Evolutionary conservation across 2,888 invertebrate species (phyloP).

Genomic region (Nephrocerus scutellatus): DNA sequence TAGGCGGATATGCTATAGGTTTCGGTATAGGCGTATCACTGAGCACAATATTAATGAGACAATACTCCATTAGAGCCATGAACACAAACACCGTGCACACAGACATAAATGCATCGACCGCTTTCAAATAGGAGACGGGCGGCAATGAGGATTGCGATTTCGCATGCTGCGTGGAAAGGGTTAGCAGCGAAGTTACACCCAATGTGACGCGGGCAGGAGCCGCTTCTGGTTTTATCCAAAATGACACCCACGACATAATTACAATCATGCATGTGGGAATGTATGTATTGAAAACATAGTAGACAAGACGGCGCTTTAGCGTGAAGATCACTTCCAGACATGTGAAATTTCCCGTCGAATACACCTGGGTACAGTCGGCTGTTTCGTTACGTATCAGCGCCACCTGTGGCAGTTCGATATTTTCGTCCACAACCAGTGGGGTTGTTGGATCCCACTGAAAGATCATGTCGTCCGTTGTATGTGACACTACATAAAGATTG

Average conservation of each 20-base stretch:
- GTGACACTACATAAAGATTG: constrained; percentile 58
- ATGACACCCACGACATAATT: constrained; percentile 94
- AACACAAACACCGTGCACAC: constrained; percentile 88
- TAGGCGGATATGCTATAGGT: constrained; percentile 43
- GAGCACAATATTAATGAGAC: constrained; percentile 66
- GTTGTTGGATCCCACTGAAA: constrained; percentile 86
- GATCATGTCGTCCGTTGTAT: constrained; percentile 81
- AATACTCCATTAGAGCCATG: constrained; percentile 91
- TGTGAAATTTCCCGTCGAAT: constrained; percentile 68
- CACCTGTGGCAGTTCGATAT: constrained; percentile 81
- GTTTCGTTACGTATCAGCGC: constrained; percentile 82
- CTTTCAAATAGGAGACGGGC: constrained; percentile 88
- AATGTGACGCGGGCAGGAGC: constrained; percentile 88
- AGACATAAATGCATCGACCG: constrained; percentile 89
- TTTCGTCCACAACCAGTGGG: constrained; percentile 78
- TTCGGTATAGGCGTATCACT: constrained; percentile 47
- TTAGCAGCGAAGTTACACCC: constrained; percentile 83
- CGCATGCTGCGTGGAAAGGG: constrained; percentile 85
- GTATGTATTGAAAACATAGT: constrained; percentile 89
- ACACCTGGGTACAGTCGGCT: constrained; percentile 77
- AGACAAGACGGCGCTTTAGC: constrained; percentile 78
- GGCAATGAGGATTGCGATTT: constrained; percentile 90
- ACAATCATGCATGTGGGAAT: constrained; percentile 91
- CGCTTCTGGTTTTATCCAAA: constrained; percentile 93
- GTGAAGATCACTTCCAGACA: constrained; percentile 87